Evolutionary conservation across 2,113 vertebrate genomes (phyloP).

Genomic region (Prochilodus magdalenae): DNA sequence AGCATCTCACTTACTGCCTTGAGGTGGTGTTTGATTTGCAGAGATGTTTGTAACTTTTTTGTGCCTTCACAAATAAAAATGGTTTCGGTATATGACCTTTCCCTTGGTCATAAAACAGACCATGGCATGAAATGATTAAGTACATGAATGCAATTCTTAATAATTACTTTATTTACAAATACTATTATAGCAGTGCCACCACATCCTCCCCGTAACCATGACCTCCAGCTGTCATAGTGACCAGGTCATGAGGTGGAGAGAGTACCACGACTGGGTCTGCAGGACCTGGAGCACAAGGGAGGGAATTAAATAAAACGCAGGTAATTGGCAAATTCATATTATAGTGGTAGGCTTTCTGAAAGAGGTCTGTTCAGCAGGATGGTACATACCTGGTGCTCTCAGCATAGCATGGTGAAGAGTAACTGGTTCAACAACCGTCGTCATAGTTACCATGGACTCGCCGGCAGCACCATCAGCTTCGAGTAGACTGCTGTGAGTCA

Average conservation of each 20-base stretch:
- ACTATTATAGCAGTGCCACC: slow-evolving; percentile 74
- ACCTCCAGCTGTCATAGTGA: slow-evolving; percentile 81
- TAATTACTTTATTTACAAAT: slow-evolving; percentile 53
- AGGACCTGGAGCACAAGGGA: slow-evolving; percentile 59
- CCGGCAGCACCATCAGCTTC: slow-evolving; percentile 85
- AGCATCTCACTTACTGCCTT: not conserved
- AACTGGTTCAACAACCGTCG: slow-evolving; percentile 85
- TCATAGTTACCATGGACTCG: slow-evolving; percentile 87
- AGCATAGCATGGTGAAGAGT: slow-evolving; percentile 91
- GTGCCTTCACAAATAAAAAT: not conserved
- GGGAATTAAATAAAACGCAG: not conserved
- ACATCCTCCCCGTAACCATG: slow-evolving; percentile 81
- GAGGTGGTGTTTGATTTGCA: not conserved
- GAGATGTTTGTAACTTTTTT: not conserved
- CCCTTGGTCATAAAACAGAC: not conserved
- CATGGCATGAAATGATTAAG: not conserved
- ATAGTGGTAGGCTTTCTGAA: not conserved
- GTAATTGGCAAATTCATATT: not conserved
- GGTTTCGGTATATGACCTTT: not conserved
- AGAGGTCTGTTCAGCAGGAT: not conserved
- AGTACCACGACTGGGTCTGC: slow-evolving; percentile 80
- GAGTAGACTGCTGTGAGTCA: slow-evolving; percentile 92
- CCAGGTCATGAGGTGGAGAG: slow-evolving; percentile 78
- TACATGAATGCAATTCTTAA: slow-evolving; percentile 26
- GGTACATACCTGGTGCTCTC: slow-evolving; percentile 85